These are phyloP conservation scores for Melinaea marsaeus DNA, from an alignment of 2,888 invertebrate species.

Conservation along the genomic window DNA sequence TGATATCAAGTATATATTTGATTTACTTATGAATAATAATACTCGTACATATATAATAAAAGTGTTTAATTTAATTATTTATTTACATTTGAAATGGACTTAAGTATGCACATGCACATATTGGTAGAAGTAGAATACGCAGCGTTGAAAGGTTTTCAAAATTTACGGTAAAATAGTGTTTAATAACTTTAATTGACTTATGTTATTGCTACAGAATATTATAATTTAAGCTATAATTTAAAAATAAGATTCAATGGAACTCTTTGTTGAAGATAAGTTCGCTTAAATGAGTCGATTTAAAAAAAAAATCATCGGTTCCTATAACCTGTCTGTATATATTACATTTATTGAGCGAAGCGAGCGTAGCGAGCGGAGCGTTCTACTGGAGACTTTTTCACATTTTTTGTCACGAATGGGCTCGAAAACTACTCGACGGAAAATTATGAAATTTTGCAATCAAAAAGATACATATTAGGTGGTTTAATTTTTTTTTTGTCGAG, in stretches of 20 bases:
- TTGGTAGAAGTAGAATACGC: not conserved
- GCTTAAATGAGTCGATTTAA: conserved; percentile 48
- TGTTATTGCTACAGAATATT: conserved; percentile 21
- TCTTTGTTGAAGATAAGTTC: conserved; percentile 39
- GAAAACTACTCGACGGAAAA: too few relatives aligned
- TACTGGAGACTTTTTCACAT: too few relatives aligned
- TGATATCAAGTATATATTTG: conserved; percentile 66
- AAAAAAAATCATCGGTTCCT: conserved; percentile 40
- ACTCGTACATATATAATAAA: conserved; percentile 52
- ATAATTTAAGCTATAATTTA: conserved; percentile 19
- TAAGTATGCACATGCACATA: conserved; percentile 36
- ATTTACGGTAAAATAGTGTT: not conserved
- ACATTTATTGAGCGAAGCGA: too few relatives aligned
- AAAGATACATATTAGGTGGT: too few relatives aligned
- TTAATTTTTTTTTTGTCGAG: too few relatives aligned
- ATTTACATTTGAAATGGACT: conserved; percentile 65
- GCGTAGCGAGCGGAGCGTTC: too few relatives aligned
- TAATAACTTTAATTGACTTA: conserved; percentile 5
- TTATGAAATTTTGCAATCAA: too few relatives aligned
- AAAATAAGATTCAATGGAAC: conserved; percentile 28
- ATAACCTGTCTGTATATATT: conserved; percentile 44
- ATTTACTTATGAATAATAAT: conserved; percentile 61
- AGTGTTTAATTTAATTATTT: conserved; percentile 67
- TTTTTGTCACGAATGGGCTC: too few relatives aligned
- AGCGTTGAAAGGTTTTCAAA: not conserved